These are phyloP conservation scores for Serripes groenlandicus DNA, from an alignment of 2,888 invertebrate genomes.

Conservation along the genomic window DNA sequence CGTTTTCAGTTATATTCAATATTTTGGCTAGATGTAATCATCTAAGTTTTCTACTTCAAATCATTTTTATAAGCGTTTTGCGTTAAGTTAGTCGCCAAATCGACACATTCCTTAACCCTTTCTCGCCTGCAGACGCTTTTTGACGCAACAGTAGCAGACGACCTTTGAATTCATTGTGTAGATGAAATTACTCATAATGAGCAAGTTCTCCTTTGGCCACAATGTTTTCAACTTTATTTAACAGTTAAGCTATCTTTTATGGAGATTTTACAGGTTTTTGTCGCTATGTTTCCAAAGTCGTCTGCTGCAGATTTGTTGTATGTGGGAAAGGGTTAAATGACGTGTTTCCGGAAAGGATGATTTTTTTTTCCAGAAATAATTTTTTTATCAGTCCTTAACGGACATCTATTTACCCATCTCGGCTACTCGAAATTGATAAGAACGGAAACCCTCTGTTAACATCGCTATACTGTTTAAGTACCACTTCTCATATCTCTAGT, in stretches of 20 bases:
- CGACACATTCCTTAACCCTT: no score
- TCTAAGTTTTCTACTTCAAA: no score
- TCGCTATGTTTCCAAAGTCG: not conserved
- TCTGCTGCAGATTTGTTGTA: not conserved
- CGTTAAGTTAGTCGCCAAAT: no score
- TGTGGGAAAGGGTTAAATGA: not conserved
- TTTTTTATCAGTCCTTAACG: not conserved
- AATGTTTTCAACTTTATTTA: not conserved
- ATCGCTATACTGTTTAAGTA: not conserved
- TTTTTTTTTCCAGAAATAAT: not conserved
- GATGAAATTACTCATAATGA: not conserved
- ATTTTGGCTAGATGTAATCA: no score
- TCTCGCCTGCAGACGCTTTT: no score
- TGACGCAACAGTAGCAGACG: no score
- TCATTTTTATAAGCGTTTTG: no score
- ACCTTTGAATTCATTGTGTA: not conserved
- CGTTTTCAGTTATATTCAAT: no score
- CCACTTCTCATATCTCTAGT: slow-evolving; percentile 6
- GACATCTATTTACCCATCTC: not conserved
- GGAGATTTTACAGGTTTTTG: no score
- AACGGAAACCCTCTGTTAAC: slow-evolving; percentile 1
- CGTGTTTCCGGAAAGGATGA: not conserved
- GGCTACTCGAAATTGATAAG: slow-evolving; percentile 10
- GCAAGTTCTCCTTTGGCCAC: not conserved
- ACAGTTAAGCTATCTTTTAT: no score